phyloP scores from a whole-genome alignment of 2,888 invertebrate genomes.

The Drosophila niveifrons region DNA sequence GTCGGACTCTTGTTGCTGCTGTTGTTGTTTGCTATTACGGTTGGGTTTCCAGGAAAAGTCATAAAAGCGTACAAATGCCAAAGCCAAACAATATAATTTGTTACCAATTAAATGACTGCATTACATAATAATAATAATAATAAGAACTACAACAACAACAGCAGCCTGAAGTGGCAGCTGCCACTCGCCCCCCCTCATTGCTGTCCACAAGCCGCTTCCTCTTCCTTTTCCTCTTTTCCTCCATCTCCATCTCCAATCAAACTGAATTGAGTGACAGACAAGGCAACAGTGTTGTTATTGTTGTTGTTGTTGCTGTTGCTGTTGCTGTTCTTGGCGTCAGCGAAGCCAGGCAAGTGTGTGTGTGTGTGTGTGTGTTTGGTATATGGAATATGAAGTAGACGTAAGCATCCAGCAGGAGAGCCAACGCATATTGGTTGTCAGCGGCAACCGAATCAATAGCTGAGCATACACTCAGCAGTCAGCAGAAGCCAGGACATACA shows the following conservation, averaged over 20 bases:
- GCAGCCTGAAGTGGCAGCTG: conserved; percentile 45
- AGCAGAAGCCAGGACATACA: conserved; percentile 4
- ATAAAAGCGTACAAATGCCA: conserved; percentile 68
- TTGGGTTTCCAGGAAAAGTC: conserved; percentile 73
- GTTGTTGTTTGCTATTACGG: conserved; percentile 31
- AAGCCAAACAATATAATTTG: conserved; percentile 79
- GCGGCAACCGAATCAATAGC: conserved; percentile 73
- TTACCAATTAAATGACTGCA: conserved; percentile 80
- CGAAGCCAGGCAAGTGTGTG: conserved; percentile 64
- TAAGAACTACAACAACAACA: conserved; percentile 44
- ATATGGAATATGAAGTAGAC: conserved; percentile 34
- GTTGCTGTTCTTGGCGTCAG: conserved; percentile 52
- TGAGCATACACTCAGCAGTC: conserved; percentile 32
- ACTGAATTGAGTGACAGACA: conserved; percentile 67
- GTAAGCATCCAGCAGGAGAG: conserved; percentile 64
- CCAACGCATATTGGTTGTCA: conserved; percentile 70
- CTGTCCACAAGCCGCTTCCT: neutral
- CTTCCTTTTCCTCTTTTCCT: neutral
- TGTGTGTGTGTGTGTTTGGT: conserved; percentile 24
- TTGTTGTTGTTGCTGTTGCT: conserved; percentile 25
- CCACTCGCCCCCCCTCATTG: conserved; percentile 14
- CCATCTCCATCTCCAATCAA: conserved; percentile 14
- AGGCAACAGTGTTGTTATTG: conserved; percentile 41
- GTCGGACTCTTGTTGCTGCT: conserved; percentile 19
- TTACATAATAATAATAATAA: conserved; percentile 76